Evolutionary conservation across 2,888 invertebrate species (phyloP).

Genomic region (Vannuccia rotundouncinata): DNA sequence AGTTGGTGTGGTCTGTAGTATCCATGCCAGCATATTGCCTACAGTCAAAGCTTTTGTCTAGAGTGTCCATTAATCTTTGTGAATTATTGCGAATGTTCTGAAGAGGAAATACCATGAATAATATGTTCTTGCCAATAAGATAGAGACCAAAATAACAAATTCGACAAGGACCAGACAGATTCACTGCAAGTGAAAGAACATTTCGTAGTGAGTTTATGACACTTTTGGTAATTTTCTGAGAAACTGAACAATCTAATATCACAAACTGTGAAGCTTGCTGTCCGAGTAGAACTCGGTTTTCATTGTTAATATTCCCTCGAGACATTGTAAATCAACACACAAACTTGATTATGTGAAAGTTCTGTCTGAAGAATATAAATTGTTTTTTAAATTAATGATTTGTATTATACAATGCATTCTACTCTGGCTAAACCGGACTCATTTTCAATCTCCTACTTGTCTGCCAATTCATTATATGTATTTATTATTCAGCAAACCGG

Average conservation of each 20-base stretch:
- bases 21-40: background rate
- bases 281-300: background rate
- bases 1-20: background rate
- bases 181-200: constrained; percentile 22
- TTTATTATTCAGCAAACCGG: too few species aligned
- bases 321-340: too few species aligned
- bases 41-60: constrained; percentile 13
- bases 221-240: background rate
- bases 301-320: background rate
- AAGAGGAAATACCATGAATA: background rate
- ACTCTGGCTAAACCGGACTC: too few species aligned
- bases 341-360: too few species aligned
- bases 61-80: constrained; percentile 7
- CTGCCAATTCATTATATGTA: too few species aligned
- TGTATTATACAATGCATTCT: too few species aligned
- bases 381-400: too few species aligned
- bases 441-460: too few species aligned
- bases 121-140: background rate
- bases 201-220: constrained; percentile 21
- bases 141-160: constrained; percentile 29
- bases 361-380: too few species aligned
- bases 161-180: constrained; percentile 26
- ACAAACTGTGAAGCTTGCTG: constrained; percentile 9
- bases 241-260: background rate
- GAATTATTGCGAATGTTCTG: constrained; percentile 31